Evolutionary conservation across 2,113 vertebrate genomes (phyloP), one percentile per base, ranked within the genome.

Genomic region (Apeltes quadracus): DNA sequence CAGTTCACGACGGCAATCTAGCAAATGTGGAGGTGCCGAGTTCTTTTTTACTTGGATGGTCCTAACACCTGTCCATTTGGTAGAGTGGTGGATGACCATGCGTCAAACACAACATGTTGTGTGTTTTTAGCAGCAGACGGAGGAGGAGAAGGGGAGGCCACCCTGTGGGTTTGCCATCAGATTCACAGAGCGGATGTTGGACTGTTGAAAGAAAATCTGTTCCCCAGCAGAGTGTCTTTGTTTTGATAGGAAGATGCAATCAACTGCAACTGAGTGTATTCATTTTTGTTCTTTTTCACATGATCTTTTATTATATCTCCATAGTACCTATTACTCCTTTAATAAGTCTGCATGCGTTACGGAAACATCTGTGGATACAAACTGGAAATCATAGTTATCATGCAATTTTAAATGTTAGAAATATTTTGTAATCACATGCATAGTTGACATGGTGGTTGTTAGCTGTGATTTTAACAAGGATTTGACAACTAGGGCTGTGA

Each of bases 31-130:
- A 82, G 79, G 87, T 78, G 90, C 76, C 71, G 75, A 68, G 43
- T 39, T 71, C 84, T 34, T 69, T 79, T 68, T 58, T 65, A n/a
- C 75, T 80, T 36, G 39, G 69, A 76, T 43, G 59, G 62, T 25
- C 39, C 46, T 59, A 73, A 82, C 88, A 84, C 87, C 81, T 83
- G 63, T 62, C 78, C 90, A 88, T 88, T 89, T 90, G 92, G 75
- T 70, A 36, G 63, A 61, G 41, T 29, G 23, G 39, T 46, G 29
- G 69, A 67, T 77, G n/a, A 57, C 32, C 6, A 27, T 65, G 53
- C 55, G 25, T 71, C 34, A 38, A 25, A 73, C n/a, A 41, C 32
- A 65, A 20, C 56, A 57, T 32, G 15, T 36, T 32, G 68, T 76
- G 56, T 82, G 67, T 80, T 78, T 72, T 54, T 51, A 72, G 72